phyloP scores from a whole-genome alignment of 2,113 vertebrate genomes.

The Aplodontia rufa region DNA sequence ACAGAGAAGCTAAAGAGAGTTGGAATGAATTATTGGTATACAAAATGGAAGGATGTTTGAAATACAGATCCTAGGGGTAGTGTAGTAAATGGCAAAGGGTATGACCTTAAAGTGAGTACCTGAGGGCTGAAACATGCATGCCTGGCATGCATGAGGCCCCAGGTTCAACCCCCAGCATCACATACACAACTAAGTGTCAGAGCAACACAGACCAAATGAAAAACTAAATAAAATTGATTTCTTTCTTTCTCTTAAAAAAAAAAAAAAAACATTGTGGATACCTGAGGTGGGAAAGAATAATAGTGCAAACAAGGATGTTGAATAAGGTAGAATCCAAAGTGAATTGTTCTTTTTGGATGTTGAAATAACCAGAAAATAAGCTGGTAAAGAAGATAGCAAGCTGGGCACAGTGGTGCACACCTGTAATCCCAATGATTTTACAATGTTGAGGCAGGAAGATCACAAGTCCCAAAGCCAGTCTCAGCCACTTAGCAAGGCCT shows the following conservation, averaged over 20 bases:
- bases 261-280: too few species aligned
- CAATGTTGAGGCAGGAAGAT: too few species aligned
- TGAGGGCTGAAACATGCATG: too few species aligned
- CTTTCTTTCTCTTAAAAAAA: too few species aligned
- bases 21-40: not conserved
- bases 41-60: not conserved
- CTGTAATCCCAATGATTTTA: too few species aligned
- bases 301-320: not conserved
- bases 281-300: not conserved
- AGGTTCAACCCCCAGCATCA: too few species aligned
- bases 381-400: not conserved
- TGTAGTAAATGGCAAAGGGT: not conserved
- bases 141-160: too few species aligned
- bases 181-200: too few species aligned
- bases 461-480: too few species aligned
- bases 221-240: too few species aligned
- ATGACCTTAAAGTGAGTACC: not conserved
- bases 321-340: slow-evolving; percentile 14
- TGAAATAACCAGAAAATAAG: slow-evolving; percentile 33
- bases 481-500: too few species aligned
- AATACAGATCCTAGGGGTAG: not conserved
- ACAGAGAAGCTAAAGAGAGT: not conserved
- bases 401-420: not conserved
- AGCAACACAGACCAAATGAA: too few species aligned
- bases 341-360: not conserved